Evolutionary conservation across 2,797 vertebrate genomes (phyloP), one percentile per base, ranked within the genome.

Genomic region (Enteromius fasciolatus): DNA sequence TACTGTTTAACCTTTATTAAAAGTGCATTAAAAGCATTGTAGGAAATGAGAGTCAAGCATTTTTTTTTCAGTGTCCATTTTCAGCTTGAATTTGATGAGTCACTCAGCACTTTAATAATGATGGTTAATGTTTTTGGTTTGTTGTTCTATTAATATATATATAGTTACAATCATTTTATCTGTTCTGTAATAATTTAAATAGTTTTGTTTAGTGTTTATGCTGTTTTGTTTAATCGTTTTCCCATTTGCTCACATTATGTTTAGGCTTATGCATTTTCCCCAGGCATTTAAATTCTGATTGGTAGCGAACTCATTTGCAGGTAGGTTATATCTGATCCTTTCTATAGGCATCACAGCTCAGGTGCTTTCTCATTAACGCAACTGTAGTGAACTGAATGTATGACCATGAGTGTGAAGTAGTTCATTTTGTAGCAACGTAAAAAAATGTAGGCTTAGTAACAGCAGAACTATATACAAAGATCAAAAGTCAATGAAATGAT

Each of bases 1-100:
- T 74, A 33, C 50, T 3, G 52, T 70, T 69, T 44, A 70, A 46
- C 12, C 44, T 63, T 63, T 44, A 61, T 61, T 63, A 20, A 76
- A 46, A 63, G 10, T 61, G 57, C 75, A 46, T 46, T 61, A 54
- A 59, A 59, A 41, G 14, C 31, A 23, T 74, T 6, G 36, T 20
- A 63, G 28, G 17, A 76, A 23, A 20, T 15, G 31, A 17, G 17
- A 76, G 57, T n/a, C n/a, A 41, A 57, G 70, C 46, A 50, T 50
- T 20, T 17, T 20, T 41, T 20, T 25, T 18, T 20, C 31, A 15
- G 72, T 54, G 5, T 54, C 7, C 28, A 64, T 18, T 63, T 33
- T 64, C 6, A 64, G 28, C 14, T 3, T 63, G 25, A 8, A 63
- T 63, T 8, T 63, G 23, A 28, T 61, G 59, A 63, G 28, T 59